Conservation (phyloP, 2,888 invertebrate genomes). For the Elmis aenea region DNA sequence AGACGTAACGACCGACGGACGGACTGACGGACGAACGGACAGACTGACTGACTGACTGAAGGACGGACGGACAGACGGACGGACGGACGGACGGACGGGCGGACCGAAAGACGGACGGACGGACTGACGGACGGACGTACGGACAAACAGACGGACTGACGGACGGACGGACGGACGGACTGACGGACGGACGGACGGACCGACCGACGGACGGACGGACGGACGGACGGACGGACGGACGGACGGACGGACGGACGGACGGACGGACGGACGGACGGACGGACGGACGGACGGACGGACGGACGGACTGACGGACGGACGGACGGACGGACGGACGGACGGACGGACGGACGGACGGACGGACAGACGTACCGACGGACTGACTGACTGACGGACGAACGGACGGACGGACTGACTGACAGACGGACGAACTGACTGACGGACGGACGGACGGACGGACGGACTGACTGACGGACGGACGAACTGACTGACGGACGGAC, state of each 20-base stretch:
- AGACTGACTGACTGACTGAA: no score
- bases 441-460: neutral
- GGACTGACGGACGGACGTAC: no score
- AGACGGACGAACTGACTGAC: neutral
- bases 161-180: neutral
- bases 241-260: neutral
- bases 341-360: neutral
- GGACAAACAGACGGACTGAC: neutral
- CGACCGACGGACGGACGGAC: slow-evolving; percentile 2
- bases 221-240: neutral
- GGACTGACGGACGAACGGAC: no score
- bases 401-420: no score
- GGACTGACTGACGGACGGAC: neutral
- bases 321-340: neutral
- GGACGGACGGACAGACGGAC: no score
- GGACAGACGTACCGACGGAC: no score
- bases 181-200: neutral
- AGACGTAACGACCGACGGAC: no score
- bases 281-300: neutral
- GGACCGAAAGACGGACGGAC: no score
- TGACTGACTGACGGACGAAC: no score
- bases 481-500: neutral
- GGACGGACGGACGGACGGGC: no score
- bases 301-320: neutral
- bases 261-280: neutral